A percentile compares a stretch with the other conserved stretches of the same genome.
Conservation (phyloP, 2,888 invertebrate species). For the Orchesellides sinensis region DNA sequence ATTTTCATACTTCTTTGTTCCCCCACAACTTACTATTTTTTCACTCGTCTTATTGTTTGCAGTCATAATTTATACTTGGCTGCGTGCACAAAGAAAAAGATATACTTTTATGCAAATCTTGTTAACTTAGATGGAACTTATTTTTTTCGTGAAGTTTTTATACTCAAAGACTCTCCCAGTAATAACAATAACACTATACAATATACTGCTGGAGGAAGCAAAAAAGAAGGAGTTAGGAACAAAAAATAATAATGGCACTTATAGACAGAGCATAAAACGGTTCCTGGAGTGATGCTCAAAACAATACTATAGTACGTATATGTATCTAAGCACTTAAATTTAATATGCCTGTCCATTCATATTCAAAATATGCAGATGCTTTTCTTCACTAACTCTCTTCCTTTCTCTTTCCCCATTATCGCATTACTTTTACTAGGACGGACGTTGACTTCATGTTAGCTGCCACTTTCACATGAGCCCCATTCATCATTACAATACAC, state of each 20-base stretch:
- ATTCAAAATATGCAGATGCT: constrained; percentile 16
- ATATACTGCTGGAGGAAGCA: too few species aligned
- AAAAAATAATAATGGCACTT: not conserved
- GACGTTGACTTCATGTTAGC: constrained; percentile 39
- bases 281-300: not conserved
- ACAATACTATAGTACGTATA: not conserved
- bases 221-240: not conserved
- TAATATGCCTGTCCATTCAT: not conserved
- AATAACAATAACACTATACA: too few species aligned
- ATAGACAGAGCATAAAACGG: not conserved
- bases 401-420: constrained; percentile 5
- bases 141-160: not conserved
- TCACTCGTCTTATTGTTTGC: constrained; percentile 15
- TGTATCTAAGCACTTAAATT: too few species aligned
- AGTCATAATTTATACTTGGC: constrained; percentile 28
- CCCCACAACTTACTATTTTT: not conserved
- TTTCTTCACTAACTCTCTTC: not conserved
- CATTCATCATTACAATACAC: constrained; percentile 53
- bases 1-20: not conserved
- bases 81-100: constrained; percentile 21
- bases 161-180: too few species aligned
- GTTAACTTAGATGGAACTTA: constrained; percentile 3
- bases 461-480: constrained; percentile 45
- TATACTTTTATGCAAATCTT: constrained; percentile 21
- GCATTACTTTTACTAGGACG: constrained; percentile 14